Percentiles rank a stretch among this genome's conserved stretches.
Conservation (phyloP, 2,113 vertebrate genomes). For the Corythornis cristatus region DNA sequence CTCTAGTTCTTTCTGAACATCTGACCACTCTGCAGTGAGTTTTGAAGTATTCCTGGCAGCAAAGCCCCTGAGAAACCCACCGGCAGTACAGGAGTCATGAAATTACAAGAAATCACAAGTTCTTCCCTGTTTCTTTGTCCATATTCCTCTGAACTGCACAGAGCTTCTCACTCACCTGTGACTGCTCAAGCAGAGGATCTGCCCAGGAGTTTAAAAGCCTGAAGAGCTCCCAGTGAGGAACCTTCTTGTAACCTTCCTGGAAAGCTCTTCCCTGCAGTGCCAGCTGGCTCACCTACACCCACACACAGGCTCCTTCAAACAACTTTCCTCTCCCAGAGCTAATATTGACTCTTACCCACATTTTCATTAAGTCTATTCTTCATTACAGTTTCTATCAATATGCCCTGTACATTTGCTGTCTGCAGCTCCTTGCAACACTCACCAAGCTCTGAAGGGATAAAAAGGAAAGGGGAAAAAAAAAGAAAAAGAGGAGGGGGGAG, state of each 20-base stretch:
- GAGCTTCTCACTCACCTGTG: neutral
- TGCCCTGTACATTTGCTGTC: conserved; percentile 2
- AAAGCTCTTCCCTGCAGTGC: fast-evolving
- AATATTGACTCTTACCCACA: conserved; percentile 54
- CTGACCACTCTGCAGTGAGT: neutral
- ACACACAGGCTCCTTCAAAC: neutral
- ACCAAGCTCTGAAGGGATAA: neutral
- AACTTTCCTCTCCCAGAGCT: conserved; percentile 17
- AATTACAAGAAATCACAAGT: neutral
- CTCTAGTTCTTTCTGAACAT: neutral
- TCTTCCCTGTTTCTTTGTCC: too few species aligned
- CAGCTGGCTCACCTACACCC: neutral
- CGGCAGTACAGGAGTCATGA: neutral
- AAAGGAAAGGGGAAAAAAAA: neutral
- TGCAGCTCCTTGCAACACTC: neutral
- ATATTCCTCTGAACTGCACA: neutral
- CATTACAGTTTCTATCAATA: conserved; percentile 58
- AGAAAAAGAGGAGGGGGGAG: neutral
- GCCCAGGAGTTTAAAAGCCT: neutral
- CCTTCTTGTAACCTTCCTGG: neutral
- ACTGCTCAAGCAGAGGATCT: neutral
- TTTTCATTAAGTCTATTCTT: conserved; percentile 52
- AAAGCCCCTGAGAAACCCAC: neutral
- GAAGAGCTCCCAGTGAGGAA: neutral
- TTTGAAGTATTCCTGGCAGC: neutral